Conservation (phyloP, 2,113 vertebrate genomes). For the Microcebus griseorufus region DNA sequence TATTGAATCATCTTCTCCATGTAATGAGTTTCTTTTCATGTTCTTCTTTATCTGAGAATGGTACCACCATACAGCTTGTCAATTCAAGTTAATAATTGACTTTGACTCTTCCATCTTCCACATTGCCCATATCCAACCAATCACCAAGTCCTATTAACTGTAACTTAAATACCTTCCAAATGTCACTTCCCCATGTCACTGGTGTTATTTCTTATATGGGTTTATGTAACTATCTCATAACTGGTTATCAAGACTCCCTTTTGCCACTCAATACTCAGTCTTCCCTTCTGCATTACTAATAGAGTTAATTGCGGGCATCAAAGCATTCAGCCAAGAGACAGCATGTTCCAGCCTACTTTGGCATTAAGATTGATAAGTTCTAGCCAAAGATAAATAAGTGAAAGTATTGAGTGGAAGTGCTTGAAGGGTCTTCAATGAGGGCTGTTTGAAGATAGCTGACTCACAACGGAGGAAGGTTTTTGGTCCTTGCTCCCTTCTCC, state of each 20-base stretch:
- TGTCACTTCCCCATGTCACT: neutral
- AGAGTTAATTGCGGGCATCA: neutral
- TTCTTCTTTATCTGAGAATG: neutral
- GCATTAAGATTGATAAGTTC: neutral
- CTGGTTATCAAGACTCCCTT: neutral
- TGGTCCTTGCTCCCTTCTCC: neutral
- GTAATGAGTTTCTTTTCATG: neutral
- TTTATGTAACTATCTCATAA: neutral
- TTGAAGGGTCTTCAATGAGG: neutral
- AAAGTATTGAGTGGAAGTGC: neutral
- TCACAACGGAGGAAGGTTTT: neutral
- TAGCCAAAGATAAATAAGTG: neutral
- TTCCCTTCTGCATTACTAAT: neutral
- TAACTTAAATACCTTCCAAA: neutral
- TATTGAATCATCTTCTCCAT: neutral
- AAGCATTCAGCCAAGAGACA: neutral
- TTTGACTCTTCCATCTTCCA: neutral
- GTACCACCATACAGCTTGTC: neutral
- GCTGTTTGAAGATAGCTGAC: neutral
- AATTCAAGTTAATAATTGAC: neutral
- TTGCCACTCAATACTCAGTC: neutral
- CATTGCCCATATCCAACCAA: neutral
- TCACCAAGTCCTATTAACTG: neutral
- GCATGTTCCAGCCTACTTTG: neutral
- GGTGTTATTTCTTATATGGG: neutral